Evolutionary conservation across 2,888 invertebrate genomes (phyloP), one percentile per base, ranked within the genome.

Genomic region (Leistus spinibarbis): DNA sequence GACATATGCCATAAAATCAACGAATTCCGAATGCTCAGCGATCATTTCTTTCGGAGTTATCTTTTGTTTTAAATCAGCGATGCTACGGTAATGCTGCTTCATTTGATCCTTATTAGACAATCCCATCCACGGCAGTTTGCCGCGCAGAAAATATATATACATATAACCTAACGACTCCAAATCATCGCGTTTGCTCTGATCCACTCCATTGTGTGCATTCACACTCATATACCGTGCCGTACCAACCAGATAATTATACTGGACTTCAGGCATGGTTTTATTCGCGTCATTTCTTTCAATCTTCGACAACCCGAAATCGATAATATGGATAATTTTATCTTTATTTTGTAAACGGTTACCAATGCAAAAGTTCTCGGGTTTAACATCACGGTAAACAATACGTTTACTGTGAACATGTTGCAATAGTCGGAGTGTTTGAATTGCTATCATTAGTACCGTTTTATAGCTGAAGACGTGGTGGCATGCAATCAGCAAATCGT

Each of bases 301-400:
- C 56, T 76, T 72, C 1, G 72, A 54, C n/a, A 76, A 19, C 16
- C 76, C 76, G 62, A 76, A 76, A 64, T 76, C 76, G 23, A 76
- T 54, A 54, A 76, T 60, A 63, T 76, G 64, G 22, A 76, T 76
- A 10, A 69, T 54, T n/a, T 75, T 75, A 63, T 72, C 60, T 56
- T 72, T 67, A 4, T 40, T 27, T n/a, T 69, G 16, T 40, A 67
- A 54, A 20, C 19, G 65, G 64, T 69, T 27, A 16, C 76, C 76
- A 24, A 72, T 72, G 62, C 71, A 69, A 40, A 76, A 72, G 64
- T 76, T 76, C 57, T 76, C 76, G 1, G 76, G 76, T 64, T 76
- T 76, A 0, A 76, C 53, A 68, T 76, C 76, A 19, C 76, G 40
- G 27, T 76, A 72, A 17, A 76, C 72, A 22, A 76, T 63, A 24